Percentiles rank a stretch among this genome's conserved stretches.
Evolutionary conservation across 2,888 invertebrate species (phyloP).

Genomic region (Eilema griseolum): DNA sequence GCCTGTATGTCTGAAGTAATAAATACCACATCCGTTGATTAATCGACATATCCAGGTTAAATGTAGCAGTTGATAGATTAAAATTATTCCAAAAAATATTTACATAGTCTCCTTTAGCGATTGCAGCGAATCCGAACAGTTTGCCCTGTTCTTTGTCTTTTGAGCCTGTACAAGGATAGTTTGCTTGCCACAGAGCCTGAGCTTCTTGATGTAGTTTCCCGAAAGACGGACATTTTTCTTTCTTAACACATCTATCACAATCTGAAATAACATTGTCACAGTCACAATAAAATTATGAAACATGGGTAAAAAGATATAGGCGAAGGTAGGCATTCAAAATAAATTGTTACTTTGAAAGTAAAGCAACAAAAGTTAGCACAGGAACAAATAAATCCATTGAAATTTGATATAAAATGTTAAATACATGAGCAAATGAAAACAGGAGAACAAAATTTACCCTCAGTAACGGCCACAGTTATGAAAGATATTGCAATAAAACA

Average conservation of each 20-base stretch:
- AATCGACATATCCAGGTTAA: constrained; percentile 27
- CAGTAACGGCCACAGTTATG: constrained; percentile 15
- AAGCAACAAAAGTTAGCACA: constrained; percentile 18
- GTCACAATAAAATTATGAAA: background rate
- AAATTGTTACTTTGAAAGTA: constrained; percentile 17
- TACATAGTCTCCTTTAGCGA: constrained; percentile 67
- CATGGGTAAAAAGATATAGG: background rate
- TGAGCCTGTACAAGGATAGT: constrained; percentile 59
- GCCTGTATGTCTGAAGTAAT: constrained; percentile 39
- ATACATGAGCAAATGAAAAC: constrained; percentile 19
- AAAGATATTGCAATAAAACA: constrained; percentile 32
- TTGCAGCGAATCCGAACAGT: constrained; percentile 55
- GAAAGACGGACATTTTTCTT: constrained; percentile 63
- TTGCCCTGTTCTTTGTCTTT: constrained; percentile 36
- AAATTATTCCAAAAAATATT: constrained; percentile 33
- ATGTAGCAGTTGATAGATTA: constrained; percentile 19
- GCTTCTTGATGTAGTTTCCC: constrained; percentile 59
- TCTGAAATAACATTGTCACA: constrained; percentile 53
- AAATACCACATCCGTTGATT: constrained; percentile 44
- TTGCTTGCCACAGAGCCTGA: constrained; percentile 62
- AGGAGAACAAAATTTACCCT: constrained; percentile 40
- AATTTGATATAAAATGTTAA: constrained; percentile 21
- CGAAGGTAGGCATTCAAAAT: background rate
- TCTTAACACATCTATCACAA: constrained; percentile 67
- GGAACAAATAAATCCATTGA: constrained; percentile 12